Base-by-base conservation (phyloP, 2,888 invertebrate genomes). In the Scaeva pyrastri region DNA sequence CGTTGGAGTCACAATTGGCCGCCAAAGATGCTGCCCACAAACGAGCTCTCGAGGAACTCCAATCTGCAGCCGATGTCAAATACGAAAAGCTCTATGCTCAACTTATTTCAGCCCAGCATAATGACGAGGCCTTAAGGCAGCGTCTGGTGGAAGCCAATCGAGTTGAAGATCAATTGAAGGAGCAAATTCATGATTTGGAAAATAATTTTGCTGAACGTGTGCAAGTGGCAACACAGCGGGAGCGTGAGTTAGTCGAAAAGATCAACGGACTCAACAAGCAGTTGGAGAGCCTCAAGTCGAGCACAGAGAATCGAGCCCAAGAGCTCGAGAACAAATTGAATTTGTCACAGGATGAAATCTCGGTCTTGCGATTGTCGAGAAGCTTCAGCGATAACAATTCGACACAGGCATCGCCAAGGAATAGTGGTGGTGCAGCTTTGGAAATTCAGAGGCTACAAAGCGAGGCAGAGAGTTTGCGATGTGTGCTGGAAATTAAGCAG, bases 401-500 rank as follows among this genome's bases (percentile, higher is more conserved):
- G 93, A 89, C 78, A 87, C 89, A 23, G 77, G 86, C 55, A 75
- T 88, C 45, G 21, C 88, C 84, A 21, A 58, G 36, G 78, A 88
- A 66, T 21, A 88, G 50, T 70, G 88, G 89, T 5, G 90, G 89
- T 8, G 89, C 89, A 16, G 82, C 89, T n/a, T 83, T 89, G 82
- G 89, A 91, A 45, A 56, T 92, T 12, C 89, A 89, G 92, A 90
- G 94, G 89, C 89, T 96, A 50, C 94, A 95, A 89, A 95, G 95
- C 82, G 96, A 97, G 92, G 95, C 96, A 1, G 96, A 96, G 89
- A 98, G 98, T 19, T 93, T 98, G 83, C 95, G 97, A 88, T 96
- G 96, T 45, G 98, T 98, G 3, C 93, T 98, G 82, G 98, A 98
- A 89, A 93, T 98, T 90, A 96, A 97, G 90, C 97, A 97, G 91